Conservation (phyloP, 1,140 invertebrate genomes). For the Drosophila serrata region DNA sequence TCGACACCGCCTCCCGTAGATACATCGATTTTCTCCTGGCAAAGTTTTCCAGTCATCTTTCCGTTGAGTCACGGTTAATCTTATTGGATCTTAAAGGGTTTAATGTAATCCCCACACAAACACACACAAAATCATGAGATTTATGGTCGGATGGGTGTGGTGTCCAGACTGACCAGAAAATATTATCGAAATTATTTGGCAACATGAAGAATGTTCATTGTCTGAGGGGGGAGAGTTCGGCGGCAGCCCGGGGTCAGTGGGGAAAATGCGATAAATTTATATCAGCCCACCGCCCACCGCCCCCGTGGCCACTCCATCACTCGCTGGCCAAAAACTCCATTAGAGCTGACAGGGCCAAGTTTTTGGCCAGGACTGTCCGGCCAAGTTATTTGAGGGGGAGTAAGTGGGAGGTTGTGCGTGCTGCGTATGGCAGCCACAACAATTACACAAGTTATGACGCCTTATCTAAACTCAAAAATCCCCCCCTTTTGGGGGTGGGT, state of each 20-base stretch:
- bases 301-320: slow-evolving; percentile 20
- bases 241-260: slow-evolving; percentile 45
- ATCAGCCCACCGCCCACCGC: slow-evolving; percentile 14
- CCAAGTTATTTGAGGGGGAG: slow-evolving; percentile 2
- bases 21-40: not conserved
- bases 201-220: slow-evolving; percentile 62
- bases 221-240: slow-evolving; percentile 33
- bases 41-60: slow-evolving; percentile 19
- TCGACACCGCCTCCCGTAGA: not conserved
- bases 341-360: slow-evolving; percentile 44
- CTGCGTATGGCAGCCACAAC: slow-evolving; percentile 54
- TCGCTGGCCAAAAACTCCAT: slow-evolving; percentile 46
- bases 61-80: slow-evolving; percentile 18
- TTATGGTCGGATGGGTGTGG: slow-evolving; percentile 24
- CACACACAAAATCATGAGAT: not conserved
- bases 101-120: not conserved
- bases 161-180: slow-evolving; percentile 45
- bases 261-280: slow-evolving; percentile 63
- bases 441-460: slow-evolving; percentile 69
- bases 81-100: slow-evolving; percentile 24
- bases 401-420: slow-evolving; percentile 39
- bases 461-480: slow-evolving; percentile 69
- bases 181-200: slow-evolving; percentile 61
- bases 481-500: slow-evolving; percentile 1
- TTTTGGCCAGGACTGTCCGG: slow-evolving; percentile 32